Evolutionary conservation across 2,888 invertebrate genomes (phyloP).

Genomic region (Spodoptera exigua): DNA sequence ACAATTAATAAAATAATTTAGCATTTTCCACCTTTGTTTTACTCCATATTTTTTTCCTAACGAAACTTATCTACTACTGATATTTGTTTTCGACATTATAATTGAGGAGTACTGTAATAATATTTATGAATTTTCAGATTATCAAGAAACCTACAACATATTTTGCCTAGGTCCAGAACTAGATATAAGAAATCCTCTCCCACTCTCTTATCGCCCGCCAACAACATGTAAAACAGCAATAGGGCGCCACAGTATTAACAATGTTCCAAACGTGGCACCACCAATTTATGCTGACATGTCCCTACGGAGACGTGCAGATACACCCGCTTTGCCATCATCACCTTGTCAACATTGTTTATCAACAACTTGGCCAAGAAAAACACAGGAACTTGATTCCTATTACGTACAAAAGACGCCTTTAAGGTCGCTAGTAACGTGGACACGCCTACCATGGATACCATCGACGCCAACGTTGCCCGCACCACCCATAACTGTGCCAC

Average conservation of each 20-base stretch:
- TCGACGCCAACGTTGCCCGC: too few species aligned
- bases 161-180: slow-evolving; percentile 60
- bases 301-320: too few species aligned
- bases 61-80: too few species aligned
- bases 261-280: not conserved
- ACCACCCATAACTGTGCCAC: not conserved
- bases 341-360: too few species aligned
- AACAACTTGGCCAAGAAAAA: too few species aligned
- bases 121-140: slow-evolving; percentile 53
- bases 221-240: not conserved
- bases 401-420: too few species aligned
- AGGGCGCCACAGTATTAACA: not conserved
- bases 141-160: slow-evolving; percentile 64
- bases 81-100: not conserved
- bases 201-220: not conserved
- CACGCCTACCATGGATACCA: not conserved
- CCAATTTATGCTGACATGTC: too few species aligned
- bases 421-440: too few species aligned
- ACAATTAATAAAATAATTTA: slow-evolving; percentile 36
- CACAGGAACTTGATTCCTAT: too few species aligned
- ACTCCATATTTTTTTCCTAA: slow-evolving; percentile 57
- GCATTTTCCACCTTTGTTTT: slow-evolving; percentile 60
- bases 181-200: slow-evolving; percentile 28
- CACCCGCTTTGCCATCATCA: too few species aligned
- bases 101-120: not conserved